Evolutionary conservation across 2,113 vertebrate genomes (phyloP), one percentile per base, ranked within the genome.

Genomic region (Bos javanicus): DNA sequence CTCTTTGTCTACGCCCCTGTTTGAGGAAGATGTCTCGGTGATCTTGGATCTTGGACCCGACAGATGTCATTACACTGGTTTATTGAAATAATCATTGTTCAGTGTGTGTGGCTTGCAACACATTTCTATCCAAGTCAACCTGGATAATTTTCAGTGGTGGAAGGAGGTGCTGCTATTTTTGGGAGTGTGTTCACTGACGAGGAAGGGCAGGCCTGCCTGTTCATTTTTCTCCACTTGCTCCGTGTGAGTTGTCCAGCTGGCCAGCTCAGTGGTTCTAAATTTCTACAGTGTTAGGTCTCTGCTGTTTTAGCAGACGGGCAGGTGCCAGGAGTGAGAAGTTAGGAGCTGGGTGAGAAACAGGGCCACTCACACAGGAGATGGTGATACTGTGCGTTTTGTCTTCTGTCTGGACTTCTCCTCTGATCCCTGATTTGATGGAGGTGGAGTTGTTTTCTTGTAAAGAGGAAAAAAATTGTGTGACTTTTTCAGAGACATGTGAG

Each of bases 21-120:
- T 50, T 46, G 36, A 33, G 15, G 43, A 80, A 94, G 57, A 59
- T 64, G 0, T 74, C 25, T 4, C 0, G 1, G 67, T 90, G 67
- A 71, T 67, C 87, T 81, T 10, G 62, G 28, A 50, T 67, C 87
- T 67, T 10, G 62, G 28, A 46, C 59, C 67, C 39, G 54, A n/a
- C 1, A 0, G 6, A 11, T 11, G 36, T 3, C 3, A 1, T 91
- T 67, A 2, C 2, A 1, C 87, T 67, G 2, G 17, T 33, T 36
- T 36, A 43, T 76, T 23, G 85, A 7, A 7, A 59, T 64, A 4
- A 26, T 6, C 1, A 28, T 0, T 30, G 16, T 5, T 21, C 11
- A 1, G 10, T 50, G 0, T 1, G 0, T 7, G 0, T 12, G 1
- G 3, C 71, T 87, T 13, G 1, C 4, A 14, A 2, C 4, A 4